Evolutionary conservation across 2,888 invertebrate species (phyloP).

Genomic region (Tinea trinotella): DNA sequence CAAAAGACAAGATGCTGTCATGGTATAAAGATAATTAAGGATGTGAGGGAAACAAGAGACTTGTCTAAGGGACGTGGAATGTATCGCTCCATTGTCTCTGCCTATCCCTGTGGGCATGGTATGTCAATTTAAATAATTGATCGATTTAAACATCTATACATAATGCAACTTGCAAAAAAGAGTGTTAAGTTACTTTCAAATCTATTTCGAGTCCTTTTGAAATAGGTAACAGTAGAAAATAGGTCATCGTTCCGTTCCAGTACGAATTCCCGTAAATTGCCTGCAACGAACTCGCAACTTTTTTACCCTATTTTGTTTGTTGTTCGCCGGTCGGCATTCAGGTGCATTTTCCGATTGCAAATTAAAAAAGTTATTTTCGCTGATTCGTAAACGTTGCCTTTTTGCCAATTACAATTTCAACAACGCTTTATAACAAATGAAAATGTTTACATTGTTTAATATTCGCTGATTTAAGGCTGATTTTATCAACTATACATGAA

Average conservation of each 20-base stretch:
- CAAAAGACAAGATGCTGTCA: too few relatives aligned
- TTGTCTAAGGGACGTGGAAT: too few relatives aligned
- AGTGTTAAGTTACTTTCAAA: too few relatives aligned
- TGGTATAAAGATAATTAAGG: too few relatives aligned
- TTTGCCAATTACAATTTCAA: slow-evolving; percentile 6
- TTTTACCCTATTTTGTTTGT: slow-evolving; percentile 9
- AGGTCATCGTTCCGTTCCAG: neutral
- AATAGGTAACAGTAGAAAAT: slow-evolving; percentile 1
- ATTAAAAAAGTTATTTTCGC: slow-evolving; percentile 11
- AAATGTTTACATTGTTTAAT: slow-evolving; percentile 1
- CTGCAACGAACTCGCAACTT: slow-evolving; percentile 8
- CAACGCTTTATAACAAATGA: neutral
- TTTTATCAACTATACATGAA: too few relatives aligned
- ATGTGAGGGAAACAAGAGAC: too few relatives aligned
- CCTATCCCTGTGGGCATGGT: too few relatives aligned
- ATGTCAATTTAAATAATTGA: too few relatives aligned
- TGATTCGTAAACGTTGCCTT: neutral
- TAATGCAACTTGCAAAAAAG: too few relatives aligned
- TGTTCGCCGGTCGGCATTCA: slow-evolving; percentile 4
- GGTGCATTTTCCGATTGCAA: slow-evolving; percentile 12
- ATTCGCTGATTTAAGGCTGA: too few relatives aligned
- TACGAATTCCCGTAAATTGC: slow-evolving; percentile 9
- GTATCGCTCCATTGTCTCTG: too few relatives aligned
- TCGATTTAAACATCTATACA: too few relatives aligned
- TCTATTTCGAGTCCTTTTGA: neutral